Conservation (phyloP, 2,797 vertebrate genomes). For the Tachyglossus aculeatus region DNA sequence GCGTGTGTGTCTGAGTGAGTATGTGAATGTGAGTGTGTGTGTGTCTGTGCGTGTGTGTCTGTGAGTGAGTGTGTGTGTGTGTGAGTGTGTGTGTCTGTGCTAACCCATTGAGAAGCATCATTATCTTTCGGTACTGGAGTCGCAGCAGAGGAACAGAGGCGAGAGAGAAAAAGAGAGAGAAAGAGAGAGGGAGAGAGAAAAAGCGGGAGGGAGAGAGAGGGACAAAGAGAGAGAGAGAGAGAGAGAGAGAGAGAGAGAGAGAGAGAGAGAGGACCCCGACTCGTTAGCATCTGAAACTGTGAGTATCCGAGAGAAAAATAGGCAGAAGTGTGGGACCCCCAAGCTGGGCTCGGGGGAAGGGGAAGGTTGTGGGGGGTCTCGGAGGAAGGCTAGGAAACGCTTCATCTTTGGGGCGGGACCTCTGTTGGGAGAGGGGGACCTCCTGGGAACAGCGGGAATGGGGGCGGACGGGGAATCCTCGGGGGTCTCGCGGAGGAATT, state of each 20-base stretch:
- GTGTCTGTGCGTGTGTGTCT: constrained; percentile 34
- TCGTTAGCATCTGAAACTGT: constrained; percentile 60
- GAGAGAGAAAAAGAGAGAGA: constrained; percentile 35
- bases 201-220: constrained; percentile 6
- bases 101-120: constrained; percentile 50
- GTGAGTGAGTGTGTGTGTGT: neutral
- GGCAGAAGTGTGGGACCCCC: constrained; percentile 35
- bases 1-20: no score
- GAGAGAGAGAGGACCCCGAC: constrained; percentile 47
- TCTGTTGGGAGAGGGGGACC: no score
- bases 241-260: constrained; percentile 37
- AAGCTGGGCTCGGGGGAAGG: neutral
- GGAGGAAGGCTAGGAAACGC: neutral
- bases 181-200: constrained; percentile 41
- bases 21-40: neutral
- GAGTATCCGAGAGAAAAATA: constrained; percentile 52
- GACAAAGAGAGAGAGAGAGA: constrained; percentile 59
- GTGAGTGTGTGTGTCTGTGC: constrained; percentile 41
- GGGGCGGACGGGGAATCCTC: no score
- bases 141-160: constrained; percentile 37
- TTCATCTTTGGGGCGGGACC: no score
- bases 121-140: constrained; percentile 60
- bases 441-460: no score
- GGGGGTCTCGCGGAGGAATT: no score
- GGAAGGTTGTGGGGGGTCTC: neutral